phyloP scores from a whole-genome alignment of 2,888 invertebrate genomes.

The Cremastobaeus sp. region DNA sequence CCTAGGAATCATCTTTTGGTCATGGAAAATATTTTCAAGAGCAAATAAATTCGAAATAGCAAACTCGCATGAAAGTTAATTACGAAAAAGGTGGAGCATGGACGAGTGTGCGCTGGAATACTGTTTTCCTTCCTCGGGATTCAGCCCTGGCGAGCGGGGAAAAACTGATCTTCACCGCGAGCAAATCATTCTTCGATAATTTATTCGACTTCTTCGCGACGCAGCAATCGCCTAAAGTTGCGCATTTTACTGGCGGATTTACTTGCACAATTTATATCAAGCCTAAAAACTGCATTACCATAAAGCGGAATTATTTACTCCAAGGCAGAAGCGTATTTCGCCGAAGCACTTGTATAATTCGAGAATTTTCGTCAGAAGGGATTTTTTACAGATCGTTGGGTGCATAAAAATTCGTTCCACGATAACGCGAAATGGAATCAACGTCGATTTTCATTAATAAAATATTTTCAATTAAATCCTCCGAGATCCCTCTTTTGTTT shows the following conservation, averaged over 20 bases:
- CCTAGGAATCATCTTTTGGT: too few relatives aligned
- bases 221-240: constrained; percentile 10
- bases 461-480: too few relatives aligned
- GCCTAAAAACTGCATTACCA: constrained; percentile 30
- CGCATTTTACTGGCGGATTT: constrained; percentile 13
- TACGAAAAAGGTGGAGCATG: too few relatives aligned
- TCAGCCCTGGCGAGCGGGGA: too few relatives aligned
- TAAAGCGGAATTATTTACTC: constrained; percentile 14
- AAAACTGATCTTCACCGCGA: too few relatives aligned
- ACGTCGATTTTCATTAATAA: constrained; percentile 16
- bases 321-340: not conserved
- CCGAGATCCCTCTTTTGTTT: too few relatives aligned
- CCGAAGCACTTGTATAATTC: constrained; percentile 11
- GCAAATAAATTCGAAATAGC: too few relatives aligned
- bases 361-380: constrained; percentile 3
- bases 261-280: constrained; percentile 18
- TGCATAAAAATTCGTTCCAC: constrained; percentile 4
- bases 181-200: constrained; percentile 17
- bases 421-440: not conserved
- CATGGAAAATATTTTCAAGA: too few relatives aligned
- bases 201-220: constrained; percentile 24
- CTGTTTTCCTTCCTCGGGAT: too few relatives aligned
- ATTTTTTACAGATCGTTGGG: not conserved
- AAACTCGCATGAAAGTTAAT: too few relatives aligned
- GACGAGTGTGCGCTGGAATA: too few relatives aligned